These are phyloP conservation scores for Xenopus tropicalis DNA, from an alignment of 2,113 vertebrate genomes.

Conservation along the genomic window UCB_Xtro_10.0 CM004447.2:126699001-126699500, in stretches of 20 bases:
- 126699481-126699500: too few species aligned
- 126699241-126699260: slow-evolving; percentile 93
- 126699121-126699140: background rate
- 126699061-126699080: too few species aligned
- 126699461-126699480: too few species aligned
- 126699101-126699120: background rate
- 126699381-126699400: too few species aligned
- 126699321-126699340: background rate
- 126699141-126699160: background rate
- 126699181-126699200: slow-evolving; percentile 82
- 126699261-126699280: slow-evolving; percentile 85
- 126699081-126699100: too few species aligned
- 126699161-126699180: background rate
- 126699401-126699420: too few species aligned
- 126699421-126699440: too few species aligned
- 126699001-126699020: too few species aligned
- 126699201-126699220: slow-evolving; percentile 93
- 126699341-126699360: background rate
- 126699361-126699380: too few species aligned
- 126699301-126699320: slow-evolving; percentile 68
- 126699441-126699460: too few species aligned
- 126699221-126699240: slow-evolving; percentile 89
- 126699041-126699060: too few species aligned
- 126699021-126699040: too few species aligned
- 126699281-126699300: slow-evolving; percentile 97